Base-by-base conservation (phyloP, 2,888 invertebrate genomes). In the Hecatera dysodea region DNA sequence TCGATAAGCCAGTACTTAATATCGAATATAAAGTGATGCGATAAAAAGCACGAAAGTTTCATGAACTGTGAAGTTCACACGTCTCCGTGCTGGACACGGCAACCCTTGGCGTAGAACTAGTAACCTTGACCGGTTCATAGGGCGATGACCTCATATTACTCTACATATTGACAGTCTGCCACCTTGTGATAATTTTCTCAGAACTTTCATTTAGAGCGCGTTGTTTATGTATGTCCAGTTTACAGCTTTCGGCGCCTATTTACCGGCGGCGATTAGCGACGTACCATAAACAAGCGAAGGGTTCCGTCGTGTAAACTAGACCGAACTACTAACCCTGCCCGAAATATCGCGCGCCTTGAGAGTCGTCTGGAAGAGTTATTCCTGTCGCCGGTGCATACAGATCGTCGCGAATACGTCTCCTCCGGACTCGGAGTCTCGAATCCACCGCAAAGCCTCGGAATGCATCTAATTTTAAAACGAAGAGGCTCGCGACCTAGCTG, bases 401-500 rank as follows among this genome's bases (percentile, higher is more conserved):
- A 91, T 90, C 88, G 89, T 90, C 89, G 91, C 91, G 87, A 91
- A 92, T 91, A 90, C 90, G 90, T 90, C 91, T 90, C 90, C 90
- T 91, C 88, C 86, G 88, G 90, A 87, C 87, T 89, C 79, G 87
- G 87, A 88, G 90, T 87, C 88, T 89, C 79, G 88, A 87, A 88
- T 90, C 87, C 89, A 87, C 91, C 85, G 87, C 91, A 87, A 94
- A 94, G 93, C 93, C 92, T 94, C 90, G 95, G 95, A 94, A 96
- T 95, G 95, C 95, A 95, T 95, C 95, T 96, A 95, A 95, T 95
- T 95, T 95, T 95, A 94, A 92, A 95, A 92, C 94, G 93, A 93
- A 93, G 95, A 94, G 93, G 92, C 95, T 95, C 93, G 93, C 94
- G 95, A 95, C 95, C 95, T 91, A 89, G 88, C 93, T 94, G 96